Conservation (phyloP, 1,140 invertebrate species). For the Adelges cooleyi region DNA sequence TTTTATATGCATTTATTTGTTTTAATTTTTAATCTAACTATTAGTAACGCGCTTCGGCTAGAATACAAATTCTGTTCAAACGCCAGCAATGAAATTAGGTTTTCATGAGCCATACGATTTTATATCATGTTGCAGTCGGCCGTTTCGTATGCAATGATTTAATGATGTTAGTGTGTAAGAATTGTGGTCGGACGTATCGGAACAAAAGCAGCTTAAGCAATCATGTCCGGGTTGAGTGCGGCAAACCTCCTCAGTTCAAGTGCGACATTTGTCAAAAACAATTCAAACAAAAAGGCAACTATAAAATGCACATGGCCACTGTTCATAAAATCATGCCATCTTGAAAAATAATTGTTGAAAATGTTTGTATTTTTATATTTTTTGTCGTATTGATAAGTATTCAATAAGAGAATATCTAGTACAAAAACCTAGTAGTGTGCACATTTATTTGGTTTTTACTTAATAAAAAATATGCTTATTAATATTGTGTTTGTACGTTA, state of each 20-base stretch:
- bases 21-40: too few species aligned
- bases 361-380: background rate
- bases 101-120: too few species aligned
- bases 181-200: constrained; percentile 18
- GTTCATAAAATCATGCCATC: constrained; percentile 4
- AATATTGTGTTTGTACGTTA: too few species aligned
- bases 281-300: constrained; percentile 22
- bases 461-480: too few species aligned
- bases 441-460: too few species aligned
- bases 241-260: constrained; percentile 44
- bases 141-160: background rate
- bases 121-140: background rate
- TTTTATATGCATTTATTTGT: too few species aligned
- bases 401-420: too few species aligned
- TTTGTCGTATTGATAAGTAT: background rate
- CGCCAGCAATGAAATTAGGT: too few species aligned
- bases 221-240: constrained; percentile 43
- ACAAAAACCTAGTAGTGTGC: too few species aligned
- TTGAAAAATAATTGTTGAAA: background rate
- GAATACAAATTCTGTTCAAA: too few species aligned
- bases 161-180: constrained; percentile 9
- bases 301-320: constrained; percentile 22
- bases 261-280: constrained; percentile 35
- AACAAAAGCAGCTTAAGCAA: constrained; percentile 35
- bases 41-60: too few species aligned